Conservation (phyloP, 1,140 invertebrate genomes). For the Drosophila pectinifera region DNA sequence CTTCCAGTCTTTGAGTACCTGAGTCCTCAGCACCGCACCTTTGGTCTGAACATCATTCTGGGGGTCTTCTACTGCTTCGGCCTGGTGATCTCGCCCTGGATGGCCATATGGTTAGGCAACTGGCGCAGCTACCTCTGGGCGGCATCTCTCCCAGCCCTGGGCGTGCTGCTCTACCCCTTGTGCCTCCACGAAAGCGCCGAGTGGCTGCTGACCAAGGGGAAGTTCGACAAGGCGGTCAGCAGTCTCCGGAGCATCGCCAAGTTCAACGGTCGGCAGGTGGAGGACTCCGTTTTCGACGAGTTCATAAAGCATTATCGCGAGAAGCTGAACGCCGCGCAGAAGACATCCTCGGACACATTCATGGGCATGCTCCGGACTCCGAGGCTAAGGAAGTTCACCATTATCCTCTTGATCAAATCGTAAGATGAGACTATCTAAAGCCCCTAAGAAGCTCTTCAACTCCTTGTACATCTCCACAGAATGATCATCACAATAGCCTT, state of each 20-base stretch:
- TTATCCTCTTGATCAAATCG: slow-evolving; percentile 87
- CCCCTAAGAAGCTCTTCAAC: background rate
- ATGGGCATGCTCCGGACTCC: slow-evolving; percentile 86
- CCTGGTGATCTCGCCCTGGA: slow-evolving; percentile 86
- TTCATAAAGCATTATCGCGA: slow-evolving; percentile 79
- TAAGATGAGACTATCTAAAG: slow-evolving; percentile 67
- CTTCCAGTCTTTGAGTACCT: slow-evolving; percentile 87
- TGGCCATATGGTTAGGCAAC: slow-evolving; percentile 85
- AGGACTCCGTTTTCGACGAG: slow-evolving; percentile 82
- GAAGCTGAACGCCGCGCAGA: slow-evolving; percentile 55
- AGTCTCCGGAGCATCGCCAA: slow-evolving; percentile 86
- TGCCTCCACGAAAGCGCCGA: slow-evolving; percentile 87
- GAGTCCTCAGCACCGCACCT: slow-evolving; percentile 86
- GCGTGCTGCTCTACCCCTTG: slow-evolving; percentile 85
- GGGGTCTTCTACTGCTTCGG: slow-evolving; percentile 87
- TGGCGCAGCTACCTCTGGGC: slow-evolving; percentile 86
- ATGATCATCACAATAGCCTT: slow-evolving; percentile 88
- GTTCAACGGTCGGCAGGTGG: slow-evolving; percentile 86
- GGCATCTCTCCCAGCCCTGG: slow-evolving; percentile 85
- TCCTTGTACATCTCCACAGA: slow-evolving; percentile 55
- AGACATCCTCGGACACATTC: slow-evolving; percentile 68
- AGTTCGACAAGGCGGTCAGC: slow-evolving; percentile 85
- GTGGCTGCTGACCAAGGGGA: slow-evolving; percentile 87
- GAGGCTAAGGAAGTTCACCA: slow-evolving; percentile 86
- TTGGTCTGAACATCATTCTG: slow-evolving; percentile 87